Evolutionary conservation across 2,113 vertebrate genomes (phyloP).

Genomic region (Uria aalge): DNA sequence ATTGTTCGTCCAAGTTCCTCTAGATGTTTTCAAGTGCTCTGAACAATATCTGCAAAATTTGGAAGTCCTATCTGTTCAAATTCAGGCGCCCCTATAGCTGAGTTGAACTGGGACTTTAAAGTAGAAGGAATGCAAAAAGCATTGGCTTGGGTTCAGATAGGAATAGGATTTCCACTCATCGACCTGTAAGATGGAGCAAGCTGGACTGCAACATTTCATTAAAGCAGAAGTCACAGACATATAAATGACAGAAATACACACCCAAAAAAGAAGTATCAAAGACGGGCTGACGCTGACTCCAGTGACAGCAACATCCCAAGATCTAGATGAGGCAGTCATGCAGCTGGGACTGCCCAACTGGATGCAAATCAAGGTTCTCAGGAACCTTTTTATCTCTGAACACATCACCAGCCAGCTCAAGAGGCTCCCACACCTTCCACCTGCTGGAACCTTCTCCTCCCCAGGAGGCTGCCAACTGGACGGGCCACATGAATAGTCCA

Average conservation of each 20-base stretch:
- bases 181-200: background rate
- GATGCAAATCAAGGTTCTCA: background rate
- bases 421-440: background rate
- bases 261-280: background rate
- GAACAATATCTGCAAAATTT: background rate
- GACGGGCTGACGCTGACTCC: background rate
- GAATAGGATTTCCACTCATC: background rate
- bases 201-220: background rate
- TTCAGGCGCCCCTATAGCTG: background rate
- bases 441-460: background rate
- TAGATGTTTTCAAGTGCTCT: background rate
- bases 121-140: background rate
- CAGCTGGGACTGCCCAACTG: background rate
- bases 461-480: background rate
- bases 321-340: rapidly evolving
- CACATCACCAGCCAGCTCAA: background rate
- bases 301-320: background rate
- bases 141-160: background rate
- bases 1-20: background rate
- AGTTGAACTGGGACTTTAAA: background rate
- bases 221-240: background rate
- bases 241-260: background rate
- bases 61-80: background rate
- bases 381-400: background rate
- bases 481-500: background rate